These are phyloP conservation scores for Lethrus apterus DNA, from an alignment of 1,140 invertebrate species.

Conservation along the genomic window DNA sequence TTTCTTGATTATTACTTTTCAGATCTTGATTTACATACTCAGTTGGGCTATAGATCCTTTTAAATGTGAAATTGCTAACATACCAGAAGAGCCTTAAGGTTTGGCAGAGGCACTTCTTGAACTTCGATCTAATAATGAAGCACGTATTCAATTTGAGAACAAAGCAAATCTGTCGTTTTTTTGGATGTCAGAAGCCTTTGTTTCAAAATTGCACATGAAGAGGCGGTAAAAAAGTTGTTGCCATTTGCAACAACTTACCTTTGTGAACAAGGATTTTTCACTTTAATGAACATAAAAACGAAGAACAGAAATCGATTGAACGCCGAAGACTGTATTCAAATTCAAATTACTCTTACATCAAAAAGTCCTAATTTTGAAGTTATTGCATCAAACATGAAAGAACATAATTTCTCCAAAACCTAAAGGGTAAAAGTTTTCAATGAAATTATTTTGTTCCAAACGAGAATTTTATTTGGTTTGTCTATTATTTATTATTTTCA, in stretches of 20 bases:
- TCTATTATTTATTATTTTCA: too few relatives aligned
- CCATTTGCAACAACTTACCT: slow-evolving; percentile 22
- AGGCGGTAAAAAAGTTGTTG: slow-evolving; percentile 25
- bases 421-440: slow-evolving; percentile 15
- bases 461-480: too few relatives aligned
- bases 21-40: too few relatives aligned
- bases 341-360: slow-evolving; percentile 16
- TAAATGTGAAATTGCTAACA: slow-evolving; percentile 22
- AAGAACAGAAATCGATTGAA: slow-evolving; percentile 15
- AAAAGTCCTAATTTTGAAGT: slow-evolving; percentile 16
- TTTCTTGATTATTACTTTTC: too few relatives aligned
- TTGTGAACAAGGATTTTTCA: slow-evolving; percentile 18
- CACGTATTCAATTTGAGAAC: too few relatives aligned
- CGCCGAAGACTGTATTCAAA: slow-evolving; percentile 13
- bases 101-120: slow-evolving; percentile 17
- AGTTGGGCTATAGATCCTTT: slow-evolving; percentile 22
- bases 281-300: slow-evolving; percentile 25
- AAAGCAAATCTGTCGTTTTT: too few relatives aligned
- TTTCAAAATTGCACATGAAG: slow-evolving; percentile 26
- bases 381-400: slow-evolving; percentile 5
- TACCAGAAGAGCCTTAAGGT: slow-evolving; percentile 16
- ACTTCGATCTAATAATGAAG: too few relatives aligned
- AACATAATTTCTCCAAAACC: slow-evolving; percentile 17
- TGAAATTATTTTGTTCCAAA: too few relatives aligned
- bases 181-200: too few relatives aligned